Conservation (phyloP, 2,888 invertebrate genomes). For the Ormyrus thymus region DNA sequence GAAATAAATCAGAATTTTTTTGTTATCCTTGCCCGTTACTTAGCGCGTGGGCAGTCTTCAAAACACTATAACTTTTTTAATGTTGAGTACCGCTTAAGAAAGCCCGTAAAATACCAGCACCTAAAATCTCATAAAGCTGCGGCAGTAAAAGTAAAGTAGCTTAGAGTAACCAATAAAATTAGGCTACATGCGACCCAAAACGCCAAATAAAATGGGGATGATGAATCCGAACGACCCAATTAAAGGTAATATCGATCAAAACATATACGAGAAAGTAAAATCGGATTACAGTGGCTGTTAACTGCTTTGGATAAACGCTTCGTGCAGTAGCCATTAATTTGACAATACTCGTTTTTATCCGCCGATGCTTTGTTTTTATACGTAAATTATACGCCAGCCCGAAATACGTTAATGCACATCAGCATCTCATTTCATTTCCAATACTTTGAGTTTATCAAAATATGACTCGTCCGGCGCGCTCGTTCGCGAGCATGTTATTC, state of each 20-base stretch:
- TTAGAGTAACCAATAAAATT: slow-evolving; percentile 39
- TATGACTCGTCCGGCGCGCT: too few relatives aligned
- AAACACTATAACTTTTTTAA: slow-evolving; percentile 33
- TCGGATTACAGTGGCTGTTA: slow-evolving; percentile 28
- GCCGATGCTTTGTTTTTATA: not conserved
- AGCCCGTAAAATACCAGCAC: slow-evolving; percentile 28
- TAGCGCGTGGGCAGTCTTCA: slow-evolving; percentile 15
- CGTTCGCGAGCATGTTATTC: too few relatives aligned
- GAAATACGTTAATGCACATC: not conserved
- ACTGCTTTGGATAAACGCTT: slow-evolving; percentile 11
- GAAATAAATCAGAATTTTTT: not conserved
- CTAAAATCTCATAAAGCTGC: slow-evolving; percentile 37
- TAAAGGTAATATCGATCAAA: slow-evolving; percentile 37
- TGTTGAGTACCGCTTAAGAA: slow-evolving; percentile 33
- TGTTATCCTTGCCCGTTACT: not conserved
- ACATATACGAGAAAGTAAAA: slow-evolving; percentile 1
- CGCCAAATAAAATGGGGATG: slow-evolving; percentile 9
- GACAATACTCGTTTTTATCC: not conserved
- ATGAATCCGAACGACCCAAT: slow-evolving; percentile 30
- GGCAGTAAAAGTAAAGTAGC: slow-evolving; percentile 22
- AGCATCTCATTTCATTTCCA: not conserved
- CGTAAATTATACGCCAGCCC: not conserved
- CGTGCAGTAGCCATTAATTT: slow-evolving; percentile 22
- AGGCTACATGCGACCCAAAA: slow-evolving; percentile 10
- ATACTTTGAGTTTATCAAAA: not conserved